Evolutionary conservation across 2,113 vertebrate species (phyloP).

Genomic region (Phodopus roborovskii): DNA sequence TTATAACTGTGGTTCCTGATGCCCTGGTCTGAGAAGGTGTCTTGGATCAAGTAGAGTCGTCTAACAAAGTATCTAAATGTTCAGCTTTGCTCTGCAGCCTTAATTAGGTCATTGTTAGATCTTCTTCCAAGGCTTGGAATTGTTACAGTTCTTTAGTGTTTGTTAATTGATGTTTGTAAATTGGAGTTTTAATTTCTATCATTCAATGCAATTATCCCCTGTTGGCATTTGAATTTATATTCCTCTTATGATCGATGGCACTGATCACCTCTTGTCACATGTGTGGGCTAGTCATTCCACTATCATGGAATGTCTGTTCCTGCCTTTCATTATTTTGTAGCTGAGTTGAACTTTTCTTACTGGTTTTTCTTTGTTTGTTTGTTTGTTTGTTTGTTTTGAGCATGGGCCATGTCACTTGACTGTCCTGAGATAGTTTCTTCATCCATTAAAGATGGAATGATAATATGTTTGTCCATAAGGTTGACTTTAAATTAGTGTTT

Average conservation of each 20-base stretch:
- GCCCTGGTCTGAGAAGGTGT: neutral
- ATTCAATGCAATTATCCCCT: neutral
- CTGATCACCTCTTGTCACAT: neutral
- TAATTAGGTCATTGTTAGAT: neutral
- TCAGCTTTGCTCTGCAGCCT: neutral
- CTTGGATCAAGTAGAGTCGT: neutral
- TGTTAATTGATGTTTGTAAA: neutral
- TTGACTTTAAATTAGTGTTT: conserved; percentile 6
- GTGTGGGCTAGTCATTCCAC: neutral
- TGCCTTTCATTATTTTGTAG: neutral
- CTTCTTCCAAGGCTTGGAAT: neutral
- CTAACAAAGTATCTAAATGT: neutral
- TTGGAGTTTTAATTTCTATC: neutral
- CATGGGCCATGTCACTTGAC: neutral
- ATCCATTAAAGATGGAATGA: neutral
- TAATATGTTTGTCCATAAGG: neutral
- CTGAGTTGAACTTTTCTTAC: conserved; percentile 2
- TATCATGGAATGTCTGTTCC: neutral
- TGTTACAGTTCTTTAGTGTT: neutral
- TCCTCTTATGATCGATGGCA: neutral
- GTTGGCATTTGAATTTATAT: neutral
- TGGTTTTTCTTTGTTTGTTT: neutral
- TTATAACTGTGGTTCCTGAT: neutral
- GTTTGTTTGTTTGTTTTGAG: neutral
- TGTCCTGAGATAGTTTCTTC: neutral